Evolutionary conservation across 2,888 invertebrate species (phyloP), one percentile per base, ranked within the genome.

Genomic region (Sphaeridia pumilis): DNA sequence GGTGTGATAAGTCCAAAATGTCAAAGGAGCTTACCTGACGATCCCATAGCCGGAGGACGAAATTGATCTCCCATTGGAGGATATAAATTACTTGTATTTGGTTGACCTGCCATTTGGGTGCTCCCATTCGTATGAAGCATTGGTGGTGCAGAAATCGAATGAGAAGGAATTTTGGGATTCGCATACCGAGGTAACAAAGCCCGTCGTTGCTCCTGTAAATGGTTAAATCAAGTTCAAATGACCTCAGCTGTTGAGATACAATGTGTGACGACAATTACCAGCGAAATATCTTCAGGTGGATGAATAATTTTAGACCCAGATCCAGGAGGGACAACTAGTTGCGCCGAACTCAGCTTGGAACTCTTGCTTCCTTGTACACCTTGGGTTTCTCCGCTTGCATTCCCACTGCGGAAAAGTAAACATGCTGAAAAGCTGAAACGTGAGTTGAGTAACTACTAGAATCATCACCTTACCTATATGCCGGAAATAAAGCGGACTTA

Each of bases 301-400:
- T 94, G 94, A 64, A 94, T 80, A 52, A 94, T 93, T 73, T 85
- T 84, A 67, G 87, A 86, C 35, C 86, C 82, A 4, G 87, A 83
- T 41, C 87, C 84, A 4, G 84, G 82, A n/a, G 84, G 79, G 14
- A 81, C 82, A 48, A 86, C 83, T 34, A 12, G 31, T 35, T 20
- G 28, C 34, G 21, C 25, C 53, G 20, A 54, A 35, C 14, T 31
- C 31, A 31, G 10, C 14, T 7, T 31, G 7, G 7, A 14, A 10
- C 14, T 10, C 31, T 10, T 31, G 31, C 7, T 31, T 31, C 31
- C 10, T 31, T 31, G 31, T 31, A 24, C 36, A 36, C 5, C 24
- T 22, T 46, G 41, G 35, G 25, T 46, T 12, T 20, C 17, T 25
- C 7, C 34, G 4, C 14, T 27, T 21, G 41, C n/a, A 35, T 20